Conservation (phyloP, 2,797 vertebrate species). For the Alectoris magna region DNA sequence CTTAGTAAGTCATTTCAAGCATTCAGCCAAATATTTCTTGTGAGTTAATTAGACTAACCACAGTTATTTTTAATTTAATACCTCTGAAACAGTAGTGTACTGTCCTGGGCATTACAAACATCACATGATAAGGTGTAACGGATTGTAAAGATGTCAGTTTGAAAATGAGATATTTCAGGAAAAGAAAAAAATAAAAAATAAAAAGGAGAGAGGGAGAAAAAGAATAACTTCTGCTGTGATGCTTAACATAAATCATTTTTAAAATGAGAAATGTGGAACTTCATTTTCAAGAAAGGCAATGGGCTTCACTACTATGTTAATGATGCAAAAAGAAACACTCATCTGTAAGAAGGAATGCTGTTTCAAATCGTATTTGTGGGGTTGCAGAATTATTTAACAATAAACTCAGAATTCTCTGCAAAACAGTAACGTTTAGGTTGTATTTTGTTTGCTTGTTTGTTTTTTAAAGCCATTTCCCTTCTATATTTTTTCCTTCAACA, state of each 20-base stretch:
- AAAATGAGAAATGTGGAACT: background rate
- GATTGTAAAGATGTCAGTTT: background rate
- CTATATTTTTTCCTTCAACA: background rate
- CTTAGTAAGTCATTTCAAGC: background rate
- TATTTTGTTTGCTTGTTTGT: background rate
- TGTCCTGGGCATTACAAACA: background rate
- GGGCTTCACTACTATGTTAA: background rate
- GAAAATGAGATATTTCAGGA: background rate
- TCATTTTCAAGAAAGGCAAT: background rate
- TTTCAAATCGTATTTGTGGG: background rate
- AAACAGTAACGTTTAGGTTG: background rate
- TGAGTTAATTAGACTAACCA: background rate
- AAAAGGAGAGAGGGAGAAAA: background rate
- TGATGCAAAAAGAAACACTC: background rate
- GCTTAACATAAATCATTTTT: background rate
- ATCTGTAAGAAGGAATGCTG: background rate
- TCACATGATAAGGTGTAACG: background rate
- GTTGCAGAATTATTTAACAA: background rate
- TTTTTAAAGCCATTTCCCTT: background rate
- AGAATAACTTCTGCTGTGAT: background rate
- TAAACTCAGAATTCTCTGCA: background rate
- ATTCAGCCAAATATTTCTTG: background rate
- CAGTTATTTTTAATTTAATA: background rate
- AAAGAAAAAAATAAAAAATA: background rate
- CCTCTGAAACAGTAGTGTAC: background rate